Evolutionary conservation across 2,113 vertebrate genomes (phyloP).

Genomic region (Acanthochromis polyacanthus): DNA sequence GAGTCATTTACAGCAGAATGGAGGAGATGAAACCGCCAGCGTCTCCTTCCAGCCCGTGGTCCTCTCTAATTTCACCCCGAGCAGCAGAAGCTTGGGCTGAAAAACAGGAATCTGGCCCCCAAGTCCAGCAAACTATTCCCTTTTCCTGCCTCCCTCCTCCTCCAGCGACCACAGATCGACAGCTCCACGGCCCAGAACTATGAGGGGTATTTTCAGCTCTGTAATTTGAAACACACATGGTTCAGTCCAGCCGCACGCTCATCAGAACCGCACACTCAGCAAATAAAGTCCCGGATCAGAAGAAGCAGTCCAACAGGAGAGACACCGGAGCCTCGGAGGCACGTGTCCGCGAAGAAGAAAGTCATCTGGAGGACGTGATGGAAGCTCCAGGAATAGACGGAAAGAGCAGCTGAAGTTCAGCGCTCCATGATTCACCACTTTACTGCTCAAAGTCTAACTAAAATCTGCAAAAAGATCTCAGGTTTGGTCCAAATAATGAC

Average conservation of each 20-base stretch:
- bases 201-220: constrained; percentile 88
- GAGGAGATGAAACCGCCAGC: constrained; percentile 73
- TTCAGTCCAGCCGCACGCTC: constrained; percentile 57
- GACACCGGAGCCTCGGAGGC: constrained; percentile 42
- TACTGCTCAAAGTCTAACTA: background rate
- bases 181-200: constrained; percentile 83
- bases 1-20: constrained; percentile 64
- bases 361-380: constrained; percentile 58
- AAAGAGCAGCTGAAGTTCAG: constrained; percentile 17
- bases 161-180: constrained; percentile 83
- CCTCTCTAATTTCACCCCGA: constrained; percentile 86
- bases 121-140: constrained; percentile 83
- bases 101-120: constrained; percentile 81
- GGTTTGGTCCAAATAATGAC: no score
- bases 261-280: constrained; percentile 59
- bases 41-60: constrained; percentile 76
- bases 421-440: constrained; percentile 13
- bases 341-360: constrained; percentile 47
- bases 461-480: no score
- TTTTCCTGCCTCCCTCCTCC: constrained; percentile 81
- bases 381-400: constrained; percentile 36
- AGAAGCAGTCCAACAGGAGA: constrained; percentile 31
- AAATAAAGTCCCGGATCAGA: constrained; percentile 47
- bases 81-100: constrained; percentile 80
- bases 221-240: constrained; percentile 85